Conservation (phyloP, 2,797 vertebrate genomes). For the Falco cherrug region DNA sequence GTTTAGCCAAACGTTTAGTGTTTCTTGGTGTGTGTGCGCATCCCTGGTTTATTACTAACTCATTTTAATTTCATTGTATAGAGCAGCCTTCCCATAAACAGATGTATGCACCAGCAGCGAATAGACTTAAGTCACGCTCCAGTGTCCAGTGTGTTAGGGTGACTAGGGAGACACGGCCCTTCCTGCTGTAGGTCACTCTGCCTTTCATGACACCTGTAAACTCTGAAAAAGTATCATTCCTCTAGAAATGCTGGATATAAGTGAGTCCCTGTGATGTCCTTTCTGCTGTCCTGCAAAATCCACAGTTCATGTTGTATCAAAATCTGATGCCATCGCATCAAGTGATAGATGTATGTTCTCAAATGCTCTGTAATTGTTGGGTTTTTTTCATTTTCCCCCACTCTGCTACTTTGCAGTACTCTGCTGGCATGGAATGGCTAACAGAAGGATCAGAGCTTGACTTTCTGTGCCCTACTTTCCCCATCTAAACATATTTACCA, state of each 20-base stretch:
- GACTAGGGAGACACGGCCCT: fast-evolving
- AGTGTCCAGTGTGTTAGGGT: neutral
- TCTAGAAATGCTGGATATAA: neutral
- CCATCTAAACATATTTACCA: neutral
- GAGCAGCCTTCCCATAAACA: neutral
- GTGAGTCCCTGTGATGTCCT: neutral
- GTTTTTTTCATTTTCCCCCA: neutral
- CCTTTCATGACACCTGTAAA: neutral
- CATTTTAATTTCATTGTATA: neutral
- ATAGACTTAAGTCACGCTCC: neutral
- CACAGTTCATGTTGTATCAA: neutral
- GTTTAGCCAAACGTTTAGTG: neutral
- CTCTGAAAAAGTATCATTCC: neutral
- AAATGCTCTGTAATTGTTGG: neutral
- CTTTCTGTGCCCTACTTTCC: neutral
- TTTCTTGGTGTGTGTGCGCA: neutral
- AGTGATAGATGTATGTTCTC: neutral
- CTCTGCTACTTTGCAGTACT: neutral
- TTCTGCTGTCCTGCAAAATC: neutral
- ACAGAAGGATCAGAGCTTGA: neutral
- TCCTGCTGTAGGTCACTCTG: neutral
- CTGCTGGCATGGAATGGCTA: neutral
- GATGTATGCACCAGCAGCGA: neutral
- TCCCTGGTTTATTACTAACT: neutral
- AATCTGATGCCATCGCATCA: neutral